phyloP scores from a whole-genome alignment of 2,888 invertebrate genomes.

The Acanthosepion pharaonis region DNA sequence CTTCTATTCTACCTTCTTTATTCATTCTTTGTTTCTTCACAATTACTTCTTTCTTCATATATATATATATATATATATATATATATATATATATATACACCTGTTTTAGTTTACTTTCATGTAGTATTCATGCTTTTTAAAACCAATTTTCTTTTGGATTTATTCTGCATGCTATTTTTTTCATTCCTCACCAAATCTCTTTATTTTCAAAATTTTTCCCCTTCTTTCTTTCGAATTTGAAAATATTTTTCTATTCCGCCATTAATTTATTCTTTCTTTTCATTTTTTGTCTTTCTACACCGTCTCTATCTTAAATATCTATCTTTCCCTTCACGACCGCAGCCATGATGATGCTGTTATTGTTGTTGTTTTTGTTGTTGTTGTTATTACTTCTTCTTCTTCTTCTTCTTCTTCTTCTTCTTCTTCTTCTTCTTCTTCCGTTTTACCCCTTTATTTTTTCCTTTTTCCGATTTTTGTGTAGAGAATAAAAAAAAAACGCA shows the following conservation, averaged over 20 bases:
- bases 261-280: background rate
- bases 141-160: too few relatives aligned
- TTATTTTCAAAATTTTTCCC: background rate
- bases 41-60: too few relatives aligned
- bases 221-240: background rate
- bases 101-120: too few relatives aligned
- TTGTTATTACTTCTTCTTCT: background rate
- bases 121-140: too few relatives aligned
- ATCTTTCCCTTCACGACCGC: background rate
- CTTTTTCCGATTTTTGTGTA: background rate
- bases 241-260: background rate
- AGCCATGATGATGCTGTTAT: background rate
- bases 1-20: background rate
- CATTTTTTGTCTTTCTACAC: background rate
- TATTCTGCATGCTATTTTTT: background rate
- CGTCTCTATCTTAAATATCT: background rate
- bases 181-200: background rate
- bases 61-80: too few relatives aligned
- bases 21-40: background rate
- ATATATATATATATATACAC: too few relatives aligned
- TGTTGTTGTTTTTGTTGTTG: background rate
- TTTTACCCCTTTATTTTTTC: background rate
- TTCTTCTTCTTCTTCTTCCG: background rate
- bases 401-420: background rate
- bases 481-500: too few relatives aligned